Percentiles rank a stretch among this genome's conserved stretches.
Conservation (phyloP, 2,888 invertebrate genomes). For the Ectemnius continuus region DNA sequence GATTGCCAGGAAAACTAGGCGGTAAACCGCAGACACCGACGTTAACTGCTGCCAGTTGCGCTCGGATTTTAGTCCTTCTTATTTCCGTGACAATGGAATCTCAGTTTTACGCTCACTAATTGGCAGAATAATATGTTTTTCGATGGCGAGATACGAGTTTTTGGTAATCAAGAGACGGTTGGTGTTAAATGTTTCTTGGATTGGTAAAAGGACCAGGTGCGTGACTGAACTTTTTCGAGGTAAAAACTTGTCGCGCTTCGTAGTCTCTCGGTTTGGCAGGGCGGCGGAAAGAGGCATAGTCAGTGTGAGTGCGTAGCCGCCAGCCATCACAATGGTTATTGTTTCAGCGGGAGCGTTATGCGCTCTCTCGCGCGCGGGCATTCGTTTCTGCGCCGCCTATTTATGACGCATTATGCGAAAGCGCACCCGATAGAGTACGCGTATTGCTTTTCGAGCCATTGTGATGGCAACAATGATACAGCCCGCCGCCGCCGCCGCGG, state of each 20-base stretch:
- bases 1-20: conserved; percentile 51
- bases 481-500: no score
- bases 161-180: neutral
- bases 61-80: conserved; percentile 17
- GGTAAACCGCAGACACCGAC: conserved; percentile 55
- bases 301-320: conserved; percentile 36
- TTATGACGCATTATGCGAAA: conserved; percentile 78
- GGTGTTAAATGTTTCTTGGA: conserved; percentile 40
- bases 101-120: neutral
- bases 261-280: conserved; percentile 22
- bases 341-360: conserved; percentile 72
- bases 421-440: conserved; percentile 73
- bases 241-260: conserved; percentile 71
- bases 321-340: conserved; percentile 77
- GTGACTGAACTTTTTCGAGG: conserved; percentile 57
- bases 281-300: conserved; percentile 41
- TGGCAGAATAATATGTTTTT: neutral
- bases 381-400: conserved; percentile 72
- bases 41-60: conserved; percentile 50
- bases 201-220: conserved; percentile 72
- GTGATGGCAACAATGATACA: conserved; percentile 75
- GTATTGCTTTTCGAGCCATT: conserved; percentile 73
- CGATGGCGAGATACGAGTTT: no score
- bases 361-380: conserved; percentile 53
- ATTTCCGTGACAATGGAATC: conserved; percentile 17